Evolutionary conservation across 2,888 invertebrate species (phyloP), one percentile per base, ranked within the genome.

Genomic region (Oxytorus armatus): DNA sequence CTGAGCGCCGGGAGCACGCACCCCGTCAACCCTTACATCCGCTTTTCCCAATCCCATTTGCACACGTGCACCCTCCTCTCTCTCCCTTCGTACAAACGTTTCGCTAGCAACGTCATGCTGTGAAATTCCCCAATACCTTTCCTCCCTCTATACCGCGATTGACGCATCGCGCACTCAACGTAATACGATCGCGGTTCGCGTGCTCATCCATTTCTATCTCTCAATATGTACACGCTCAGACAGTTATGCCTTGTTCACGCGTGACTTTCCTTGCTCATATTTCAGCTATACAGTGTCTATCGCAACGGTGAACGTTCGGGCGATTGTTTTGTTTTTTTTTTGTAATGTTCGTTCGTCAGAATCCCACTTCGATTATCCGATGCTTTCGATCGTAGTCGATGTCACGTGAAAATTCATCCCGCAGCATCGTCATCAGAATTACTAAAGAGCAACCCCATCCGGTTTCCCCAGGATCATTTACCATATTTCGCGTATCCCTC

Each of bases 141-240:
- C 18, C 39, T 11, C 29, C 33, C 18, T 16, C 14, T 51, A 8
- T 49, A 42, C 29, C 33, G 14, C 29, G 16, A 8, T 44, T 74
- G 65, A 65, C 74, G 57, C 33, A 57, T 73, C 73, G 63, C 29
- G n/a, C 42, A 73, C 55, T 63, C 73, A 42, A 65, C 44, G 53
- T 33, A 63, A 29, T 25, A 49, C 33, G 53, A 51, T 21, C 61
- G 53, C 25, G 44, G 29, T 29, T 39, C 63, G 18, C 25, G 44
- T 33, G 3, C 25, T 23, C 21, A 11, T 14, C 16, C 14, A 2
- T 29, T 5, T 29, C 29, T 29, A 2, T 29, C 29, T 29, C 47
- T 25, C 21, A 23, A 16, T 39, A 23, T 11, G 4, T 16, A 51
- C 23, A 18, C 51, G 18, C 18, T 16, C 23, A 11, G 18, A 51